A percentile compares a stretch with the other conserved stretches of the same genome.
Evolutionary conservation across 1,140 invertebrate species (phyloP).

Genomic region (Acromyrmex charruanus): DNA sequence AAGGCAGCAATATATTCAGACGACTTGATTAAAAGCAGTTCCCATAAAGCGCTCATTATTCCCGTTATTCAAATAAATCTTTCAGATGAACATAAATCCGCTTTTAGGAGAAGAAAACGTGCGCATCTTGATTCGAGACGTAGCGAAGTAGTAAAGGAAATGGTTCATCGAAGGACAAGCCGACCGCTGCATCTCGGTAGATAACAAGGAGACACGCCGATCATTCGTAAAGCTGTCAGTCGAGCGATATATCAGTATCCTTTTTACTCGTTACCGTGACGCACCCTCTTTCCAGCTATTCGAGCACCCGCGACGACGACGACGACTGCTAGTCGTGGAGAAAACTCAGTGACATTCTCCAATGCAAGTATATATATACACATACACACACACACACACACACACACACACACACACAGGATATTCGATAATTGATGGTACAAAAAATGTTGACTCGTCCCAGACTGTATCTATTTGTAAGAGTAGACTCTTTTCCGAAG

Average conservation of each 20-base stretch:
- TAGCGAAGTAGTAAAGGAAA: constrained; percentile 8
- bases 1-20: background rate
- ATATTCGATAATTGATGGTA: constrained; percentile 31
- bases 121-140: constrained; percentile 8
- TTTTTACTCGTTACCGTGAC: constrained; percentile 75
- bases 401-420: background rate
- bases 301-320: constrained; percentile 12
- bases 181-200: constrained; percentile 66
- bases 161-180: constrained; percentile 35
- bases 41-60: constrained; percentile 4
- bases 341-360: constrained; percentile 20
- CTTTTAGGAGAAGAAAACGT: constrained; percentile 1
- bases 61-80: constrained; percentile 25
- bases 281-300: constrained; percentile 60
- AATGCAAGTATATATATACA: constrained; percentile 36
- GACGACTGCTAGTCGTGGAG: constrained; percentile 18
- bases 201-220: constrained; percentile 73
- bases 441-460: constrained; percentile 50
- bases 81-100: background rate
- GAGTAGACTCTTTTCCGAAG: background rate
- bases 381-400: background rate
- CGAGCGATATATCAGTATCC: constrained; percentile 75
- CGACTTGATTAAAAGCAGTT: background rate
- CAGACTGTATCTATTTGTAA: constrained; percentile 41
- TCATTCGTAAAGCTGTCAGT: constrained; percentile 76